These are phyloP conservation scores for Thaumetopoea pityocampa DNA, from an alignment of 1,140 invertebrate species.

Conservation along the genomic window DNA sequence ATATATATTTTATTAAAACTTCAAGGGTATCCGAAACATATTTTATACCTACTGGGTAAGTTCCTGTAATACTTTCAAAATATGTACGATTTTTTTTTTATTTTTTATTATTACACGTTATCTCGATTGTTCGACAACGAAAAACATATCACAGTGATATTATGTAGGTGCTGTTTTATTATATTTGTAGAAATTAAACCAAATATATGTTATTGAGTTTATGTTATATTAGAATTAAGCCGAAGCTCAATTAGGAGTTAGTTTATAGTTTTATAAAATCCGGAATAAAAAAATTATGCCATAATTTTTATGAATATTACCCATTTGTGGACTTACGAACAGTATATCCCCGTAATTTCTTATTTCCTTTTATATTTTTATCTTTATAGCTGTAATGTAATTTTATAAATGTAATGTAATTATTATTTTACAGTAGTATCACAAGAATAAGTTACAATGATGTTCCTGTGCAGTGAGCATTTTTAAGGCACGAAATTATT, in stretches of 20 bases:
- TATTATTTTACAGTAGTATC: background rate
- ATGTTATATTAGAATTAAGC: slow-evolving; percentile 41
- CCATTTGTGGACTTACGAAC: slow-evolving; percentile 1
- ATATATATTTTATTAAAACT: no score
- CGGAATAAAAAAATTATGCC: slow-evolving; percentile 32
- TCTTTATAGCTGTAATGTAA: no score
- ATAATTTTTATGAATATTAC: slow-evolving; percentile 35
- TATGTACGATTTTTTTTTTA: background rate
- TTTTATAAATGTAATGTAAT: background rate
- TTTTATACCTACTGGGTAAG: no score
- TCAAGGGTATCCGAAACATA: no score
- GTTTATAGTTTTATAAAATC: slow-evolving; percentile 20
- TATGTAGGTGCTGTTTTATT: slow-evolving; percentile 53
- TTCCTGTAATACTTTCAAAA: background rate
- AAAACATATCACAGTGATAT: slow-evolving; percentile 44
- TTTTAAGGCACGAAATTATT: no score
- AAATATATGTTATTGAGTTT: slow-evolving; percentile 51
- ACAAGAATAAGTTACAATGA: background rate
- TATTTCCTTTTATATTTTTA: no score
- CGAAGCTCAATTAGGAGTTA: slow-evolving; percentile 54
- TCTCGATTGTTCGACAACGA: slow-evolving; percentile 29
- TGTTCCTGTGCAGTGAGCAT: background rate
- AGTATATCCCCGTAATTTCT: background rate
- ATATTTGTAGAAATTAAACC: slow-evolving; percentile 52
- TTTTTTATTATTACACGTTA: background rate